Conservation (phyloP, 2,888 invertebrate genomes). For the Apodemia zela region DNA sequence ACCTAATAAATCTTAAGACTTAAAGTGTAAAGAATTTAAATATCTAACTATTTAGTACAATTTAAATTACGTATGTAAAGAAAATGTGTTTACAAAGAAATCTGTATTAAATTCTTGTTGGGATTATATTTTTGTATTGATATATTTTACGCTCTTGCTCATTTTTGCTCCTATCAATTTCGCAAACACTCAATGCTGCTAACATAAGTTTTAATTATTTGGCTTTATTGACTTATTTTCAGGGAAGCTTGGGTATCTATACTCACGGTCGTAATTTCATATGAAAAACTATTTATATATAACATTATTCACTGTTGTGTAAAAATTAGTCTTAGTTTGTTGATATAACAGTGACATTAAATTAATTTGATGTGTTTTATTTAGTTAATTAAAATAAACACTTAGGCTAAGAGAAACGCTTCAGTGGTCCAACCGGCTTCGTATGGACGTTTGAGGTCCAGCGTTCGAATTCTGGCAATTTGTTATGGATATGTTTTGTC, state of each 20-base stretch:
- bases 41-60: constrained; percentile 10
- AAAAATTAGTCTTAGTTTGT: too few relatives aligned
- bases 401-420: too few relatives aligned
- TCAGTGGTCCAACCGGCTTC: too few relatives aligned
- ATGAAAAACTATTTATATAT: too few relatives aligned
- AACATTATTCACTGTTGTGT: too few relatives aligned
- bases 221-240: neutral
- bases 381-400: too few relatives aligned
- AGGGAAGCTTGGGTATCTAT: neutral
- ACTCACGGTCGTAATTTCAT: too few relatives aligned
- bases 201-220: constrained; percentile 1
- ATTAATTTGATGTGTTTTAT: too few relatives aligned
- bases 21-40: neutral
- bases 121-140: constrained; percentile 11
- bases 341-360: too few relatives aligned
- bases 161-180: neutral
- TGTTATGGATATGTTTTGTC: too few relatives aligned
- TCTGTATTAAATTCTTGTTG: constrained; percentile 4
- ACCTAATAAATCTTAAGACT: neutral
- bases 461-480: too few relatives aligned
- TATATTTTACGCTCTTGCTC: neutral
- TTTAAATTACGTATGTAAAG: constrained; percentile 4
- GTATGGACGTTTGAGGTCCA: too few relatives aligned
- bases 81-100: constrained; percentile 5
- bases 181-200: neutral